These are phyloP conservation scores for Drosophila sp. DNA, from an alignment of 1,140 invertebrate species.

Conservation along the genomic window DNA sequence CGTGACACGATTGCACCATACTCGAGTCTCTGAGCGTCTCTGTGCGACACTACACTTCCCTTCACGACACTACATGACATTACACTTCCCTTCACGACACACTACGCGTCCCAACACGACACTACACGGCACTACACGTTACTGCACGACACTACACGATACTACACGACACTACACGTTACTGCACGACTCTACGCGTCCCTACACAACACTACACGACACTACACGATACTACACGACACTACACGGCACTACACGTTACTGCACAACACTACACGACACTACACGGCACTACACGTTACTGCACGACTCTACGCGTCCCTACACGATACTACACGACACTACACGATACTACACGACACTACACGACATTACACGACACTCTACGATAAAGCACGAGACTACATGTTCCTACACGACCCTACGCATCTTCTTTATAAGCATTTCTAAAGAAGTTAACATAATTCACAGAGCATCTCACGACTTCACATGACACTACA, in stretches of 20 bases:
- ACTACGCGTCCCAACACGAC: neutral
- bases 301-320: neutral
- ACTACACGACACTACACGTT: neutral
- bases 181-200: neutral
- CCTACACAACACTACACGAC: neutral
- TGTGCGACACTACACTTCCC: too few species aligned
- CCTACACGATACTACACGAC: neutral
- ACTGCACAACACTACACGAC: neutral
- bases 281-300: neutral
- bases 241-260: neutral
- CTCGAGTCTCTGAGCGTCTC: too few species aligned
- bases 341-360: neutral
- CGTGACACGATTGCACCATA: neutral
- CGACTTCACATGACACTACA: neutral
- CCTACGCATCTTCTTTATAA: too few species aligned
- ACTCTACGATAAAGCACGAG: too few species aligned
- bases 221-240: neutral
- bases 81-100: neutral
- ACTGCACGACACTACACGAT: neutral
- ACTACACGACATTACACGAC: neutral
- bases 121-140: neutral
- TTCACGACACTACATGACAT: neutral
- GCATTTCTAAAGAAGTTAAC: too few species aligned
- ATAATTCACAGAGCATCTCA: too few species aligned
- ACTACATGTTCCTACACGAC: neutral